Base-by-base conservation (phyloP, 2,888 invertebrate species). In the Yponomeuta sedellus region DNA sequence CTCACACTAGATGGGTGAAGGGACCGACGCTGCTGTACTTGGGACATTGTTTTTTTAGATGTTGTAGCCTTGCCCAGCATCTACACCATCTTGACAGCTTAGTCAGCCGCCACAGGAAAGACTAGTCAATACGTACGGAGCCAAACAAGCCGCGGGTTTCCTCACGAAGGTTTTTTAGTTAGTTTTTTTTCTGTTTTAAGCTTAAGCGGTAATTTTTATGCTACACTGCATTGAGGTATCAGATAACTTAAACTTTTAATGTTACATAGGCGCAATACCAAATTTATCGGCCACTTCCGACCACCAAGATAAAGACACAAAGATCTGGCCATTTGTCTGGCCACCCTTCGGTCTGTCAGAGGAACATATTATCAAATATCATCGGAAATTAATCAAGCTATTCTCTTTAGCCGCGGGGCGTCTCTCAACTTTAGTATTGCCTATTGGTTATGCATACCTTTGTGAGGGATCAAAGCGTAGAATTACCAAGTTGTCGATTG, bases 281-380 rank as follows among this genome's bases (percentile, higher is more conserved):
- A 69, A 70, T 71, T 66, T 57, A 64, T 44, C 22, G 25, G 59
- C 20, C 62, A 44, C 61, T 66, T 69, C 65, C 75, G 80, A 77
- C 80, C 70, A 76, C 40, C 68, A 69, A 71, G 70, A 71, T 71
- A 71, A 69, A 73, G 74, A 80, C 82, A 83, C 76, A 82, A 84
- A 83, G 85, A 85, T 86, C 86, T 82, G 78, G 78, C 81, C 83
- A 88, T 90, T 89, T 84, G 86, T 89, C 85, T 82, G 80, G 71
- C 73, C 77, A 81, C 82, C 83, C 87, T 77, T 75, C 75, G 71
- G 73, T 73, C 78, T 76, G 79, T 82, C 84, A 82, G 83, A 84
- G 74, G 81, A 83, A 86, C 84, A 80, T 16, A 16, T 52, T 88
- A 88, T 88, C 87, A 86, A 87, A 88, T 88, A 83, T 87, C 87